Evolutionary conservation across 1,140 invertebrate genomes (phyloP), one percentile per base, ranked within the genome.

Genomic region (Drosophila sproati): DNA sequence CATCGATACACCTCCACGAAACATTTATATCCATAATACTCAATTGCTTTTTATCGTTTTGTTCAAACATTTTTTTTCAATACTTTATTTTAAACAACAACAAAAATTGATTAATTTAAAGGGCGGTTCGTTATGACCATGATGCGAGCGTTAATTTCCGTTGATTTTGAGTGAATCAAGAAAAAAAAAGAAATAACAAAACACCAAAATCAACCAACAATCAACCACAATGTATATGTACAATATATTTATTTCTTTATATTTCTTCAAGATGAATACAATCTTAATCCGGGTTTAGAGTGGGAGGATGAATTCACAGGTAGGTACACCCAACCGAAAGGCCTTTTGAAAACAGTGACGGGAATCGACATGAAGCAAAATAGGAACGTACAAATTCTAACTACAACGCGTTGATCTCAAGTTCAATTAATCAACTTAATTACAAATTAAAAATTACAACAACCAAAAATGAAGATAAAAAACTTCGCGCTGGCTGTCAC

Each of bases 291-390:
- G 95, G 97, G 97, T 97, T 98, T 99, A 98, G 98, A 99, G 95
- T 99, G 98, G 98, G 98, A 99, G 96, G 98, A 99, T 97, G 98
- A 99, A 95, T 99, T 99, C 94, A 97, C 97, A 98, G 97, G 97
- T 98, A 98, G 96, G 97, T 97, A 95, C 83, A 89, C 80, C 94
- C 94, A 92, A 72, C 43, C 62, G 47, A 73, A 63, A 39, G 37
- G 48, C 45, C 6, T 41, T 57, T 41, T 43, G 37, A 54, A 73
- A 79, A 78, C 91, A 92, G 89, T 89, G 77, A 81, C 78, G 80
- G 90, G 80, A 91, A 92, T 83, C 91, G 91, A 92, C 91, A 92
- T 92, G 91, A 92, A 91, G 85, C 91, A 92, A 92, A 92, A 92
- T 92, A 92, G 91, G 91, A 92, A 92, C 91, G 71, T 76, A 61